phyloP scores from a whole-genome alignment of 2,888 invertebrate genomes.

The Napeogenes sylphis region DNA sequence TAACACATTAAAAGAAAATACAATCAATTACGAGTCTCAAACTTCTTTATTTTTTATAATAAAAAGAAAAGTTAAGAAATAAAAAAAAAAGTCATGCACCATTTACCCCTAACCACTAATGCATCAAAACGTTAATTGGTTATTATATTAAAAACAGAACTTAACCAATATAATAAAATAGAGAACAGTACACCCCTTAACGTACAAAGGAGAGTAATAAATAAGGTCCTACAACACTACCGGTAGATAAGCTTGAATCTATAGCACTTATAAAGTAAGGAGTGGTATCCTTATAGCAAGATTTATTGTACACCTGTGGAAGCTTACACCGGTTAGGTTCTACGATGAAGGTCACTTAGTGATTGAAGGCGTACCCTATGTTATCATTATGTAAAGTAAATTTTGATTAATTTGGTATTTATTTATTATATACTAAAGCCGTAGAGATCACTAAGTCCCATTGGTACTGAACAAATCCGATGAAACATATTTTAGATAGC shows the following conservation, averaged over 20 bases:
- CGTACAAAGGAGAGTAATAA: conserved; percentile 7
- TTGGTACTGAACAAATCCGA: too few species aligned
- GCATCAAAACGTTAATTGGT: too few species aligned
- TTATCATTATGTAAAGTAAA: background rate
- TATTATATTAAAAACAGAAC: too few species aligned
- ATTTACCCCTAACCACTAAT: too few species aligned
- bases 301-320: conserved; percentile 40
- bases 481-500: too few species aligned
- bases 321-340: conserved; percentile 15
- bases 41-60: too few species aligned
- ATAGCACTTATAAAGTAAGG: conserved; percentile 17
- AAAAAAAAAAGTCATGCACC: too few species aligned
- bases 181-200: background rate
- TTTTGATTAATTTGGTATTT: background rate
- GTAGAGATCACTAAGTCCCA: too few species aligned
- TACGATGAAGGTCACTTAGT: background rate
- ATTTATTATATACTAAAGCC: too few species aligned
- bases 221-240: conserved; percentile 7
- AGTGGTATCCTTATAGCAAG: conserved; percentile 23
- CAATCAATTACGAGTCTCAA: too few species aligned
- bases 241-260: conserved; percentile 17
- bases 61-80: too few species aligned
- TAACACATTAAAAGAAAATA: too few species aligned
- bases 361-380: background rate
- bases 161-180: background rate